Evolutionary conservation across 2,113 vertebrate genomes (phyloP).

Genomic region (Gorsachius goisagi): DNA sequence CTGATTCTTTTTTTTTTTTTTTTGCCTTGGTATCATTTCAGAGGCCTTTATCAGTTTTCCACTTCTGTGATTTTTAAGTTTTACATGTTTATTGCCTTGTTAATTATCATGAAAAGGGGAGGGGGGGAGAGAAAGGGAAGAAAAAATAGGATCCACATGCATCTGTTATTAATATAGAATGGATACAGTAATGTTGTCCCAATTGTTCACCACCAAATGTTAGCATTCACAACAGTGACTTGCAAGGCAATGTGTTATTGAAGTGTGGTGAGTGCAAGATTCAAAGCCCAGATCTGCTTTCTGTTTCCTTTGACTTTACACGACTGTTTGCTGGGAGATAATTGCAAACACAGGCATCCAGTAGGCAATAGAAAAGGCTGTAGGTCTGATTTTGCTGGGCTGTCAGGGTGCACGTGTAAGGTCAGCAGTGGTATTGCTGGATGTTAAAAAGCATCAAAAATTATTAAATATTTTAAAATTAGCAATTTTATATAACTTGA

Average conservation of each 20-base stretch:
- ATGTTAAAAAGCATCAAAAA: background rate
- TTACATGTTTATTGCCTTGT: slow-evolving; percentile 44
- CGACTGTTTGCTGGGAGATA: background rate
- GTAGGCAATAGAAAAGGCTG: background rate
- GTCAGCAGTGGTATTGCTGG: background rate
- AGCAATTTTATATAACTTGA: background rate
- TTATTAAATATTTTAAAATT: background rate
- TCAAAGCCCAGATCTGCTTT: slow-evolving; percentile 17
- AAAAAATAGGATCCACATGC: background rate
- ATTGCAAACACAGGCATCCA: background rate
- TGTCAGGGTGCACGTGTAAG: background rate
- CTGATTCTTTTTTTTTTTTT: background rate
- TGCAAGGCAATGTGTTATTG: background rate
- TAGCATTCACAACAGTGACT: background rate
- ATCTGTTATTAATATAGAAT: slow-evolving; percentile 35
- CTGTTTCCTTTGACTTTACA: slow-evolving; percentile 25
- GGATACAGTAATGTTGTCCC: background rate
- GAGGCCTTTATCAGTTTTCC: slow-evolving; percentile 51
- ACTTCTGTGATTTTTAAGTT: slow-evolving; percentile 53
- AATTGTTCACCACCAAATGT: slow-evolving; percentile 19
- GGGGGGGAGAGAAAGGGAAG: background rate
- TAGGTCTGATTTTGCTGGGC: background rate
- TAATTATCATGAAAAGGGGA: slow-evolving; percentile 23
- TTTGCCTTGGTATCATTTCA: background rate
- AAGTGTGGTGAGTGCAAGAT: background rate